Conservation (phyloP, 92 coral and sea anemone species). For the Metridium senile region DNA sequence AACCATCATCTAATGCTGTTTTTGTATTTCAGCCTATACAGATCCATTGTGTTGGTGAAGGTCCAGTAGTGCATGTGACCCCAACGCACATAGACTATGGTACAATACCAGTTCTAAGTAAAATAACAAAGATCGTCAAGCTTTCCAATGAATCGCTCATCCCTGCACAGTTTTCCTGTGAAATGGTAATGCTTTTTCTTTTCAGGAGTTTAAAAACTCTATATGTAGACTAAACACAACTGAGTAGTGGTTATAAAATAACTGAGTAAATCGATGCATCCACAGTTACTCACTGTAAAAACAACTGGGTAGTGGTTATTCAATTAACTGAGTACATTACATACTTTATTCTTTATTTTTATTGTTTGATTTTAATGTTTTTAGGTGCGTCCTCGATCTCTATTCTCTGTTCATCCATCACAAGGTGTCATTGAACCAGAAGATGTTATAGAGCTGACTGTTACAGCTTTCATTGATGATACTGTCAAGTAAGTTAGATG, state of each 20-base stretch:
- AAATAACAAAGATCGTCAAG: slow-evolving; percentile 62
- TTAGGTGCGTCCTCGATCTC: slow-evolving; percentile 90
- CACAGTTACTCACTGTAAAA: too few relatives aligned
- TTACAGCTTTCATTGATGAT: slow-evolving; percentile 94
- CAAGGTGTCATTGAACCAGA: slow-evolving; percentile 92
- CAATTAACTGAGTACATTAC: too few relatives aligned
- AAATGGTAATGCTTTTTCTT: too few relatives aligned
- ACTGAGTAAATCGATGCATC: too few relatives aligned
- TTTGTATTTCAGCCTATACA: slow-evolving; percentile 67
- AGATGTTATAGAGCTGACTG: slow-evolving; percentile 71
- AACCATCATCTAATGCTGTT: neutral
- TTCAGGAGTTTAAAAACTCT: too few relatives aligned
- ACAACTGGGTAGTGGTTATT: too few relatives aligned
- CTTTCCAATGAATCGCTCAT: slow-evolving; percentile 95
- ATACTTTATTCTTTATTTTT: too few relatives aligned
- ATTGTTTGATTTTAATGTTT: neutral
- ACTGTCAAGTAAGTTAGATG: slow-evolving; percentile 86
- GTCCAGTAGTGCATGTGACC: slow-evolving; percentile 94
- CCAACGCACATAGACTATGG: slow-evolving; percentile 90
- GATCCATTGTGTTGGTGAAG: slow-evolving; percentile 93
- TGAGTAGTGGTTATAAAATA: too few relatives aligned
- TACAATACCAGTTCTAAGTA: slow-evolving; percentile 80
- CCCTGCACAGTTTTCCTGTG: slow-evolving; percentile 95
- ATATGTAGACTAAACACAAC: too few relatives aligned
- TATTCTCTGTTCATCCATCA: slow-evolving; percentile 82